These are phyloP conservation scores for Cranoglanis bouderius DNA, from an alignment of 2,113 vertebrate species.

Conservation along the genomic window DNA sequence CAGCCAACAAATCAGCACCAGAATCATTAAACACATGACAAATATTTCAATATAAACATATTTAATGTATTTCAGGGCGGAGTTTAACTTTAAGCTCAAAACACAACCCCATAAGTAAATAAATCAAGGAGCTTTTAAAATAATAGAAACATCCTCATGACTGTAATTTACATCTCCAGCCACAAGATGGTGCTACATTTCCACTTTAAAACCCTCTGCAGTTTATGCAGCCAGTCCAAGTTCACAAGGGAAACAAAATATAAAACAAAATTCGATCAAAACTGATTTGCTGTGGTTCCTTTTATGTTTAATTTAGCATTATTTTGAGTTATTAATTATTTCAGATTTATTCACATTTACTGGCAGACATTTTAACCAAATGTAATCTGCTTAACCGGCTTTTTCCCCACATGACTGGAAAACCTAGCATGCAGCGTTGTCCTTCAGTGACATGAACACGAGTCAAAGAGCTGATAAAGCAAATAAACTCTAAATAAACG, in stretches of 20 bases:
- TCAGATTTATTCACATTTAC: background rate
- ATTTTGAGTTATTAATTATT: background rate
- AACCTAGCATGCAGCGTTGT: background rate
- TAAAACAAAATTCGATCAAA: background rate
- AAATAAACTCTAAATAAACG: conserved; percentile 11
- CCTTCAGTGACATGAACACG: background rate
- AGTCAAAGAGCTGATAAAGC: background rate
- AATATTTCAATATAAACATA: too few species aligned
- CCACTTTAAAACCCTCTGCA: background rate
- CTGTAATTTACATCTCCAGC: conserved; percentile 17
- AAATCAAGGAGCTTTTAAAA: background rate
- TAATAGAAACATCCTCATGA: background rate
- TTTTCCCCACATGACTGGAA: background rate
- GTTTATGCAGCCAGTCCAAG: background rate
- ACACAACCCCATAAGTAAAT: too few species aligned
- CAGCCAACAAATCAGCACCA: too few species aligned
- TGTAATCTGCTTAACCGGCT: background rate
- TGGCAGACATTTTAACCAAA: background rate
- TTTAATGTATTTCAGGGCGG: too few species aligned
- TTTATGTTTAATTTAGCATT: background rate
- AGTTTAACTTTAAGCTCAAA: too few species aligned
- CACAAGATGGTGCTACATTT: conserved; percentile 32
- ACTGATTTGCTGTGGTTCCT: background rate
- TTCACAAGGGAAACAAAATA: background rate
- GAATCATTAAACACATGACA: too few species aligned